These are phyloP conservation scores for Aptenodytes patagonicus DNA, from an alignment of 2,113 vertebrate genomes.

Conservation along the genomic window DNA sequence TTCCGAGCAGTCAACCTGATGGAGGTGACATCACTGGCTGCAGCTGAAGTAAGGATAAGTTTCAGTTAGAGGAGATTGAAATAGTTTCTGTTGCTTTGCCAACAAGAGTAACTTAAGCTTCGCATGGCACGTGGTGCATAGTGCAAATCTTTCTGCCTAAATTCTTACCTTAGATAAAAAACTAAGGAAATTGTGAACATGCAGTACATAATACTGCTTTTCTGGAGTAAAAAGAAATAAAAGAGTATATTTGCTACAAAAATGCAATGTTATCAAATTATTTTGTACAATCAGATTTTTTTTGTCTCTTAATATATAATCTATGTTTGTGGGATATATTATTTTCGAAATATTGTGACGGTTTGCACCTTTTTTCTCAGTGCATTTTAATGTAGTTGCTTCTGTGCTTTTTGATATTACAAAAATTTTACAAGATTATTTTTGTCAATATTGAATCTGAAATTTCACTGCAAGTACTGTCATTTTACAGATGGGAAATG, in stretches of 20 bases:
- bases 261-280: not conserved
- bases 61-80: constrained; percentile 78
- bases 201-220: not conserved
- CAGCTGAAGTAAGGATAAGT: constrained; percentile 91
- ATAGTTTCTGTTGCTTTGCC: constrained; percentile 82
- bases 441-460: not conserved
- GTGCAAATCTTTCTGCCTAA: constrained; percentile 59
- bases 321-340: not conserved
- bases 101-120: constrained; percentile 75
- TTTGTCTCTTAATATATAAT: not conserved
- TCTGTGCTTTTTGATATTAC: not conserved
- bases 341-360: not conserved
- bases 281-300: not conserved
- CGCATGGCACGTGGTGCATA: constrained; percentile 69
- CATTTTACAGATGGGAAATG: not conserved
- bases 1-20: constrained; percentile 98
- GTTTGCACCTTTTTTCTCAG: not conserved
- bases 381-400: not conserved
- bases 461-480: not conserved
- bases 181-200: not conserved
- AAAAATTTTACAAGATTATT: not conserved
- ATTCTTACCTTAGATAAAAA: constrained; percentile 45
- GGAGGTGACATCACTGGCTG: constrained; percentile 96
- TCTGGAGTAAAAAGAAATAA: not conserved
- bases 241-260: not conserved